These are phyloP conservation scores for Somateria mollissima DNA, from an alignment of 2,797 vertebrate genomes.

Conservation along the genomic window DNA sequence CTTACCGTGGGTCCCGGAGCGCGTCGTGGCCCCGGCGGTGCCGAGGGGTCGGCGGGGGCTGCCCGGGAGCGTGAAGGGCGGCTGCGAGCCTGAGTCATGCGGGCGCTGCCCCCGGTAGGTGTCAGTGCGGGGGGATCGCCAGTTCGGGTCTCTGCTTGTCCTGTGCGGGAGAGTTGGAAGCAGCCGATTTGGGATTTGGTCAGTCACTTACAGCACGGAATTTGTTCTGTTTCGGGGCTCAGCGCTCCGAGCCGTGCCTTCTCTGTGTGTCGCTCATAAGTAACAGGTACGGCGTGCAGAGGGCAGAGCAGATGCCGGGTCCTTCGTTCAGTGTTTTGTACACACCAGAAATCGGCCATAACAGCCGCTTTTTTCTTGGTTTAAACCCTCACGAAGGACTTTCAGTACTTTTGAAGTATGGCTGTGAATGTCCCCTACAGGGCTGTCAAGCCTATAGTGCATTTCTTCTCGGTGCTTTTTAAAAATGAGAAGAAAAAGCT, in stretches of 20 bases:
- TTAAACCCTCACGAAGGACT: not conserved
- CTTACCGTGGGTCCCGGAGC: too few relatives aligned
- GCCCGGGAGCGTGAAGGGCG: constrained; percentile 48
- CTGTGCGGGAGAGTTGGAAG: not conserved
- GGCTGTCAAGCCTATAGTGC: rapidly evolving
- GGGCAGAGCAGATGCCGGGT: not conserved
- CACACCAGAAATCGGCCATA: not conserved
- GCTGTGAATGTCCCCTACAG: not conserved
- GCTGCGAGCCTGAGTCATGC: constrained; percentile 59
- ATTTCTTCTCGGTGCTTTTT: not conserved
- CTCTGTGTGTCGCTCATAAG: not conserved
- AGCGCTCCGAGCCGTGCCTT: not conserved
- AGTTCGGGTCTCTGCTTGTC: constrained; percentile 8
- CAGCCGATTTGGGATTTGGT: not conserved
- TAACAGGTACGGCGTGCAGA: not conserved
- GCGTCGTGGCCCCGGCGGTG: not conserved
- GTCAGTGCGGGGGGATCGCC: constrained; percentile 46
- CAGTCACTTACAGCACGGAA: not conserved
- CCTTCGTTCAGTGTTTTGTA: not conserved
- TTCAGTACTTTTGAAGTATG: not conserved
- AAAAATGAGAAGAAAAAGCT: not conserved
- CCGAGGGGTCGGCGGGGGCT: not conserved
- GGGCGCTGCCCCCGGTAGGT: constrained; percentile 52
- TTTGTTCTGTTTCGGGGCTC: not conserved
- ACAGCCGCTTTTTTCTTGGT: not conserved